These are phyloP conservation scores for Synanthedon formicaeformis DNA, from an alignment of 2,888 invertebrate species.

Conservation along the genomic window DNA sequence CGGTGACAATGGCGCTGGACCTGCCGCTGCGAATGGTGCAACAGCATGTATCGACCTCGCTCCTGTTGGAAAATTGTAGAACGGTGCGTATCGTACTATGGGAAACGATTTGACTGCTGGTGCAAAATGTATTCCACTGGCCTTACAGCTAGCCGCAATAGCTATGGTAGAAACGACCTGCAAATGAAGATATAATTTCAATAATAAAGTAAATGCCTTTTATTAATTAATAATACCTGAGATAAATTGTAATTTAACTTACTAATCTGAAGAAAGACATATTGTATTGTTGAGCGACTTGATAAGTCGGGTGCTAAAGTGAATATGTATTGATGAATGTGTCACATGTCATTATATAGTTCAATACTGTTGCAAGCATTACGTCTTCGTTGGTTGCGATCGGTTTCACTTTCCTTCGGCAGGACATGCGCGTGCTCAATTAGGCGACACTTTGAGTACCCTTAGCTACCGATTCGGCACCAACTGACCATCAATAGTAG, in stretches of 20 bases:
- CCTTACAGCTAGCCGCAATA: constrained; percentile 51
- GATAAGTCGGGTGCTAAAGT: constrained; percentile 44
- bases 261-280: constrained; percentile 55
- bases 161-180: constrained; percentile 40
- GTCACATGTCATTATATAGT: constrained; percentile 62
- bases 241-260: constrained; percentile 21
- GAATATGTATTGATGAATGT: constrained; percentile 48
- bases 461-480: constrained; percentile 46
- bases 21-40: constrained; percentile 31
- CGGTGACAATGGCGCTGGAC: constrained; percentile 9
- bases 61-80: constrained; percentile 54
- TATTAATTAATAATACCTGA: neutral
- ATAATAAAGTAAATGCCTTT: neutral
- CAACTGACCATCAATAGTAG: constrained; percentile 35
- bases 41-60: constrained; percentile 54
- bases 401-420: constrained; percentile 65
- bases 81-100: constrained; percentile 57
- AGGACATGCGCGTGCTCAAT: constrained; percentile 57
- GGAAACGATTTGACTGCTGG: constrained; percentile 45
- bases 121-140: constrained; percentile 53
- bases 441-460: constrained; percentile 45
- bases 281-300: constrained; percentile 33
- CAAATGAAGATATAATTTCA: constrained; percentile 9
- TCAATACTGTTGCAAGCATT: constrained; percentile 64
- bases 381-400: constrained; percentile 42